Evolutionary conservation across 1,140 invertebrate genomes (phyloP).

Genomic region (Pygmarrhopalites habei): DNA sequence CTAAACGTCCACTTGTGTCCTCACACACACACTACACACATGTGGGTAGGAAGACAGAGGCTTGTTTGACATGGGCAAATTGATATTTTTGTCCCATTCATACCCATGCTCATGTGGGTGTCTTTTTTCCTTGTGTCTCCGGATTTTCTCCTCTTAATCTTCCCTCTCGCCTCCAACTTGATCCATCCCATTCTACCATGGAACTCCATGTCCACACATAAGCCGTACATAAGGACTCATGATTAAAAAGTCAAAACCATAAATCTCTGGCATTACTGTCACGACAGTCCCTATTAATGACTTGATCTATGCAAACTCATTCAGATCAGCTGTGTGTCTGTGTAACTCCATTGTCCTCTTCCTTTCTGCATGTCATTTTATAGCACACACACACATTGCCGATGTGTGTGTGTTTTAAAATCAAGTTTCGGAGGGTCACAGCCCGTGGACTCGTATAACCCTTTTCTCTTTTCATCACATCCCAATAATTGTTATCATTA

Average conservation of each 20-base stretch:
- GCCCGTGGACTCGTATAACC: no score
- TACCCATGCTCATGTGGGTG: conserved; percentile 2
- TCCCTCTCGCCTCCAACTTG: no score
- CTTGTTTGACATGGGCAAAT: conserved; percentile 6
- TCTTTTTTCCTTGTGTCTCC: neutral
- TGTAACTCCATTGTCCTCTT: neutral
- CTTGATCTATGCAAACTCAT: conserved; percentile 27
- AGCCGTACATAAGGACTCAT: conserved; percentile 3
- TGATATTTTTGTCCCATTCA: neutral
- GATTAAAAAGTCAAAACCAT: conserved; percentile 39
- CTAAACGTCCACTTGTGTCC: no score
- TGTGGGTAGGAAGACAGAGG: no score
- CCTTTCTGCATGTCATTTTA: neutral
- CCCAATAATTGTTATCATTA: no score
- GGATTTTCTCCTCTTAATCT: no score
- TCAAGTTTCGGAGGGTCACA: no score
- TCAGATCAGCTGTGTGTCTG: conserved; percentile 15
- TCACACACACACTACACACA: no score
- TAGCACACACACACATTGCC: neutral
- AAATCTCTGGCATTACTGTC: conserved; percentile 36
- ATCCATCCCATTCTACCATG: no score
- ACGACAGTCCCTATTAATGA: conserved; percentile 4
- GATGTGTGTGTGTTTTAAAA: no score
- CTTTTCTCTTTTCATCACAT: no score
- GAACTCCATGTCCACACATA: no score